phyloP scores from a whole-genome alignment of 2,888 invertebrate species.

The Conops quadrifasciatus region DNA sequence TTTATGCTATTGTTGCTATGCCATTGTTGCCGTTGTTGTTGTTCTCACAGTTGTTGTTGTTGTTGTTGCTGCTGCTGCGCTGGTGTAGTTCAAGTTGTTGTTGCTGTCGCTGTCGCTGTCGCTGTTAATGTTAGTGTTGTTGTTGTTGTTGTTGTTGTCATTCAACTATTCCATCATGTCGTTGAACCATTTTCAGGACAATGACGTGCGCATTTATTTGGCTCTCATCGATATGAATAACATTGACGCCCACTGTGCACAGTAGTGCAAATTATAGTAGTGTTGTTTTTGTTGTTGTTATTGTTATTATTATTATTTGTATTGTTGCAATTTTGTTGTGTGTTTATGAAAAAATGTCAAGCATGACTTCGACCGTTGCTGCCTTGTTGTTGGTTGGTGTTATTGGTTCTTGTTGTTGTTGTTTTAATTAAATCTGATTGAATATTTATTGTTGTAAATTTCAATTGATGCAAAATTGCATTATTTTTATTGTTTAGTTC shows the following conservation, averaged over 20 bases:
- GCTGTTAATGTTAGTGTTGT: not conserved
- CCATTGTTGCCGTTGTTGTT: not conserved
- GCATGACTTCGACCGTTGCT: not conserved
- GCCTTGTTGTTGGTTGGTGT: not conserved
- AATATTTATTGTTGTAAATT: conserved; percentile 3
- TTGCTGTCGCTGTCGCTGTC: not conserved
- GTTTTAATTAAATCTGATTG: conserved; percentile 19
- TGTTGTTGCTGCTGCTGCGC: not conserved
- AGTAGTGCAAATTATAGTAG: not conserved
- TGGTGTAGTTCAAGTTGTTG: not conserved
- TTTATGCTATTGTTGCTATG: no score
- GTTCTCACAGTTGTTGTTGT: not conserved
- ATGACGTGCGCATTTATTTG: conserved; percentile 42
- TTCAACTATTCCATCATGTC: conserved; percentile 35
- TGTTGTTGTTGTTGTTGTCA: not conserved
- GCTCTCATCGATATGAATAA: not conserved
- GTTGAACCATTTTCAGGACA: conserved; percentile 51
- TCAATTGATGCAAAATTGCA: not conserved
- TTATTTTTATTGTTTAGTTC: not conserved
- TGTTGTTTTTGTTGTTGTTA: not conserved
- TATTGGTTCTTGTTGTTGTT: not conserved
- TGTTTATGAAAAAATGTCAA: conserved; percentile 16
- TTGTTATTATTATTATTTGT: not conserved
- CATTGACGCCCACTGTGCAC: conserved; percentile 26
- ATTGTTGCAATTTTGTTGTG: not conserved